Percentiles rank a stretch among this genome's conserved stretches.
phyloP scores from a whole-genome alignment of 2,888 invertebrate species.

The Gibbula magus region DNA sequence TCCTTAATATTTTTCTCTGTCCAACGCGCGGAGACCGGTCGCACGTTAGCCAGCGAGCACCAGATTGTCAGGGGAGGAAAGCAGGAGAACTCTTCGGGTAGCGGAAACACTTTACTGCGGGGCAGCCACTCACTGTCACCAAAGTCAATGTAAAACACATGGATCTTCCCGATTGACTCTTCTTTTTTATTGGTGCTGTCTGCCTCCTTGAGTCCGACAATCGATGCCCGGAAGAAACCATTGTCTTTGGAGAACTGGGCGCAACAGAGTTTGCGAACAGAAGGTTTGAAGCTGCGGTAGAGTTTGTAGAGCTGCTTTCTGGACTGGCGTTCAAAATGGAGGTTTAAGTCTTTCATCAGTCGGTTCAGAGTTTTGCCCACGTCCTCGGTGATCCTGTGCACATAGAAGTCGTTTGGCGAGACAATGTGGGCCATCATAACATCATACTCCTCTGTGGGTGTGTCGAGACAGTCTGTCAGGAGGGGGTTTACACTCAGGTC shows the following conservation, averaged over 20 bases:
- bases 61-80: slow-evolving; percentile 89
- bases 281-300: slow-evolving; percentile 43
- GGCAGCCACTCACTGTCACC: slow-evolving; percentile 86
- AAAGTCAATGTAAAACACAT: slow-evolving; percentile 89
- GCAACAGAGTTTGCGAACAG: slow-evolving; percentile 86
- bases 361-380: slow-evolving; percentile 48
- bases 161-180: slow-evolving; percentile 37
- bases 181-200: neutral
- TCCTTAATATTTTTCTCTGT: slow-evolving; percentile 15
- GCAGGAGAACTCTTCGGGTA: slow-evolving; percentile 83
- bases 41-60: slow-evolving; percentile 82
- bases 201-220: slow-evolving; percentile 20
- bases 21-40: slow-evolving; percentile 39
- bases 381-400: slow-evolving; percentile 57
- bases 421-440: slow-evolving; percentile 64
- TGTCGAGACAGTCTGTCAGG: neutral
- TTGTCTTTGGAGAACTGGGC: slow-evolving; percentile 87
- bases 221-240: slow-evolving; percentile 82
- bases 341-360: slow-evolving; percentile 55
- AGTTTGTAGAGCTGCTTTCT: slow-evolving; percentile 46
- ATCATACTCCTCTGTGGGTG: slow-evolving; percentile 25
- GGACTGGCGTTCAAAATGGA: slow-evolving; percentile 45
- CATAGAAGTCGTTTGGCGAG: slow-evolving; percentile 63
- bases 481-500: neutral
- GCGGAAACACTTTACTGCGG: slow-evolving; percentile 82